Percentiles rank a stretch among this genome's conserved stretches.
Evolutionary conservation across 2,797 vertebrate species (phyloP).

Genomic region (Ctenopoma kingsleyae): DNA sequence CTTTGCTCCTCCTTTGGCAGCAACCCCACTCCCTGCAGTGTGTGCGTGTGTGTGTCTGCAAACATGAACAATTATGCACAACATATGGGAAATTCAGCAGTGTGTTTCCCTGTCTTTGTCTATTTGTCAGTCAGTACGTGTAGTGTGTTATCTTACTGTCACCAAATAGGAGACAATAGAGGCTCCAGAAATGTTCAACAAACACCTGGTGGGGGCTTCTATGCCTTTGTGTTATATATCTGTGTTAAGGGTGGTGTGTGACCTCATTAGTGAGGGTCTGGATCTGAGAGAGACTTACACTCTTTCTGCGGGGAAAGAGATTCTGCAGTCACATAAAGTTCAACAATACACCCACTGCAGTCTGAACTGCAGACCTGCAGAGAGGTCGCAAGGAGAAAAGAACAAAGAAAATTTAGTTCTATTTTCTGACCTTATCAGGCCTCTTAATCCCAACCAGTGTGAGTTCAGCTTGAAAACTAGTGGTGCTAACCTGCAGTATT

Average conservation of each 20-base stretch:
- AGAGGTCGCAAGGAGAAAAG: neutral
- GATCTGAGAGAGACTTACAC: neutral
- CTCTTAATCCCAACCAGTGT: neutral
- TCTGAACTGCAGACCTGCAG: conserved; percentile 1
- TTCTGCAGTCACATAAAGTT: conserved; percentile 3
- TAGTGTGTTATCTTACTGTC: conserved; percentile 12
- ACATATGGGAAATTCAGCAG: conserved; percentile 46
- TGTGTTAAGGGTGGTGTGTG: conserved; percentile 12
- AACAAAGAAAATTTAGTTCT: neutral
- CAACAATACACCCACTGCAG: conserved; percentile 6
- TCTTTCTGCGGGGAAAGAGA: neutral
- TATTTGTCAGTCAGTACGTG: conserved; percentile 14
- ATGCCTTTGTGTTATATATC: conserved; percentile 6
- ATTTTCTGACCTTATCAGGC: neutral
- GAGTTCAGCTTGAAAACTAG: neutral
- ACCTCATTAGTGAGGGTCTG: conserved; percentile 22
- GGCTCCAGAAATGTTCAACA: conserved; percentile 8
- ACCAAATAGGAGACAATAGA: conserved; percentile 12
- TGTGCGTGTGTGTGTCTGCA: conserved; percentile 11
- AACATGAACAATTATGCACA: conserved; percentile 21
- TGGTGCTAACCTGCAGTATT: conserved; percentile 18
- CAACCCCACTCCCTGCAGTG: conserved; percentile 29
- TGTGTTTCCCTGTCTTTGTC: conserved; percentile 22
- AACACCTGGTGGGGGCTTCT: conserved; percentile 32
- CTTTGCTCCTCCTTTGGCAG: conserved; percentile 53